These are phyloP conservation scores for Paramisgurnus dabryanus DNA, from an alignment of 2,113 vertebrate genomes.

Conservation along the genomic window DNA sequence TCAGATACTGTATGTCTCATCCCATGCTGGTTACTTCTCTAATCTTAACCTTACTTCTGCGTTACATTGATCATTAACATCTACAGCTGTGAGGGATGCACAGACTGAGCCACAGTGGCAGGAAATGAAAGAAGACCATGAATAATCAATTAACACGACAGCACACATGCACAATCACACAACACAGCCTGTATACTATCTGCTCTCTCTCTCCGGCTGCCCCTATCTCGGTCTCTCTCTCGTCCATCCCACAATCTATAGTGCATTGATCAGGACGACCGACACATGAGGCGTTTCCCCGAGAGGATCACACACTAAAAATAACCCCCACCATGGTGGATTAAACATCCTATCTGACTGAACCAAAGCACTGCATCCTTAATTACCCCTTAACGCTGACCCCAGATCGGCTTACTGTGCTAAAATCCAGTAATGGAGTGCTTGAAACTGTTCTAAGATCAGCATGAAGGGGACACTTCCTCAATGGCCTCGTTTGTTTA, in stretches of 20 bases:
- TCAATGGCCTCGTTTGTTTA: conserved; percentile 4
- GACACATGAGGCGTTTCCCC: conserved; percentile 21
- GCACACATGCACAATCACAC: conserved; percentile 55
- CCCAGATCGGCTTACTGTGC: neutral
- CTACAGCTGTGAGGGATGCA: conserved; percentile 27
- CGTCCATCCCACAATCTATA: conserved; percentile 29
- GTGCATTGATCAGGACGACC: conserved; percentile 59
- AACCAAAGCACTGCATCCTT: neutral
- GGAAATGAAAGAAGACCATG: conserved; percentile 34
- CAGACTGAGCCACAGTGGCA: neutral
- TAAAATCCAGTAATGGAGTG: neutral
- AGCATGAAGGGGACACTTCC: neutral
- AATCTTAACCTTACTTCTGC: neutral
- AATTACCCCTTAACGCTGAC: conserved; percentile 1
- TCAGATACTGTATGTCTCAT: neutral
- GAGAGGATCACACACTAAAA: conserved; percentile 36
- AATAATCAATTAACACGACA: conserved; percentile 42
- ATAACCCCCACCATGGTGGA: conserved; percentile 14
- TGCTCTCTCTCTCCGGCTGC: conserved; percentile 27
- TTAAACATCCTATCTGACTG: neutral
- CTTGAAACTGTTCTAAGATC: neutral
- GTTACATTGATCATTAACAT: neutral
- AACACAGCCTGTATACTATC: conserved; percentile 9
- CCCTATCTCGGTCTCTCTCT: conserved; percentile 49
- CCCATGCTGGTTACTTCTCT: neutral